Base-by-base conservation (phyloP, 30 jellyfish, hydroid and myxozoan species). In the Aurelia aurita complex sp. Pacific region DNA sequence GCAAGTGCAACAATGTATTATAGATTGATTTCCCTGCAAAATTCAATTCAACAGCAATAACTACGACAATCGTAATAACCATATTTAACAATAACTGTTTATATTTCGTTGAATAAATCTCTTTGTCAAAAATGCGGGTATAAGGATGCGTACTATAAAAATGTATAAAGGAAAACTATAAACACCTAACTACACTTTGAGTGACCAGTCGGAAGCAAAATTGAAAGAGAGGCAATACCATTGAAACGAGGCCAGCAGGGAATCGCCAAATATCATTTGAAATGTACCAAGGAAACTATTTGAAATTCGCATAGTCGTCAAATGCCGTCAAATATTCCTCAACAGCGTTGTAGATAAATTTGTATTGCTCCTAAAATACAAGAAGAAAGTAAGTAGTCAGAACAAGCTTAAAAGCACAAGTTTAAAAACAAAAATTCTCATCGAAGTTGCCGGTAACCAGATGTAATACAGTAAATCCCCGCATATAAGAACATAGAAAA, bases 261-360 rank as follows among this genome's bases (percentile, higher is more conserved):
- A 46, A 46, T 46, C 57, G 57, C 57, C 57, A 46, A 46, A 38
- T 2, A 38, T 38, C 5, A 38, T 38, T 38, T 38, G 50, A 38
- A 38, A 38, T 5, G 0, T 38, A 15, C 42, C 36, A 40, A 19
- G 52, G 36, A 17, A 66, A 29, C 70, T 59, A 80, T 87, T 88
- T 78, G 77, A 88, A 80, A 64, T 88, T 88, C 13, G 95, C 88
- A 81, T 84, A 90, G 64, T 90, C 98, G 32, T 83, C 98, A 71
- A 92, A 92, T 10, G 98, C 97, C 18, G 60, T 76, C 67, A 92
- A 46, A 75, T 92, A 92, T 42, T 88, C 97, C 70, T 87, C 96
- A 36, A 92, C 92, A 46, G 92, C 92, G 57, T 71, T 68, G 85
- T 92, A 91, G 35, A 92, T 82, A 62, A 70, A 92, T 65, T 72